Conservation (phyloP, 2,797 vertebrate genomes). For the Adelosebastes latens region DNA sequence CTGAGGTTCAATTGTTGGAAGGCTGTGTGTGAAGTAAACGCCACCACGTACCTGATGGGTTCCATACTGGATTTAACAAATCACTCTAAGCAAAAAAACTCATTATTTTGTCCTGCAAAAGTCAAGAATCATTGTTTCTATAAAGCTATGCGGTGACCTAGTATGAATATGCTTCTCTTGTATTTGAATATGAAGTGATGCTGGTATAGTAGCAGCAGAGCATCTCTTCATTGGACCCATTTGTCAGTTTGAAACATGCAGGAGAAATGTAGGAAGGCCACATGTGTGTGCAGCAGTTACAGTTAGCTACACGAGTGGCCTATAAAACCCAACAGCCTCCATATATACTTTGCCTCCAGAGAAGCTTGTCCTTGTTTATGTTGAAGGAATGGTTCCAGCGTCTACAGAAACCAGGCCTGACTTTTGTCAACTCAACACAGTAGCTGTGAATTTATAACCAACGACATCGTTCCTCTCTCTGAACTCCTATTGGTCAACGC, state of each 20-base stretch:
- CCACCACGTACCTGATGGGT: slow-evolving; percentile 6
- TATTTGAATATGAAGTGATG: not conserved
- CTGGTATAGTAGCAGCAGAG: not conserved
- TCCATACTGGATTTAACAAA: not conserved
- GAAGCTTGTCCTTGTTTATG: slow-evolving; percentile 9
- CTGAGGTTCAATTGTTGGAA: not conserved
- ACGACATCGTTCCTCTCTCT: not conserved
- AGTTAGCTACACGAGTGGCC: not conserved
- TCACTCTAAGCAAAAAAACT: not conserved
- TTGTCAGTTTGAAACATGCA: slow-evolving; percentile 25
- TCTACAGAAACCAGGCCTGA: not conserved
- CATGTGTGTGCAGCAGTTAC: not conserved
- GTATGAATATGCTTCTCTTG: not conserved
- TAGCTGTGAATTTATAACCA: not conserved
- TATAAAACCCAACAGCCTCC: slow-evolving; percentile 4
- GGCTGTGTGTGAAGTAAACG: not conserved
- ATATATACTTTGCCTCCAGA: slow-evolving; percentile 8
- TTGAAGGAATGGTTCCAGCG: not conserved
- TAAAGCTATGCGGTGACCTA: not conserved
- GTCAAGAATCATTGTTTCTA: not conserved
- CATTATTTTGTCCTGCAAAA: not conserved
- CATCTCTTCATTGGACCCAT: slow-evolving; percentile 13
- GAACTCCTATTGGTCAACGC: not conserved
- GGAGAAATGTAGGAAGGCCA: not conserved
- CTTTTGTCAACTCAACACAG: not conserved